Evolutionary conservation across 1,140 invertebrate species (phyloP), one percentile per base, ranked within the genome.

Genomic region (Atta texana): DNA sequence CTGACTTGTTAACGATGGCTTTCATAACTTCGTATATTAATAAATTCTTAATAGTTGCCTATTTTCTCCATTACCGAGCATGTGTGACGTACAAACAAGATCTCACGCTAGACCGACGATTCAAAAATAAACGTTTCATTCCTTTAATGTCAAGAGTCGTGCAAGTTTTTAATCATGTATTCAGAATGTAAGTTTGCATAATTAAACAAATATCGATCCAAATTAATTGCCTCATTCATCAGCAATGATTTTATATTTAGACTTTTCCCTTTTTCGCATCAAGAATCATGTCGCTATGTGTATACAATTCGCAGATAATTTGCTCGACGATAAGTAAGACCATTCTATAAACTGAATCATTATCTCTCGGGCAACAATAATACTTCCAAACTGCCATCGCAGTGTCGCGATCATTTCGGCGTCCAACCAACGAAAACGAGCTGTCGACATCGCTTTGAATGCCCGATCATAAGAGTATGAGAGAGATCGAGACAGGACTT

Each of bases 361-460:
- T 44, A 84, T 63, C 75, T 61, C 39, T 18, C 53, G 53, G n/a
- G 39, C 39, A 63, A 57, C 55, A 66, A 85, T 68, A 59, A 76
- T 69, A 76, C 76, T 39, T 18, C 31, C 16, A 44, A 51, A 78
- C 16, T 31, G 24, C 34, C 44, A 0, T 28, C 63, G 55, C 1
- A 16, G 1, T 21, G 21, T 28, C 49, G 8, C 28, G 55, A 24
- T 7, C 69, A 18, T 84, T 84, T 28, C 34, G 31, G 24, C 39
- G 69, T 88, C 88, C 87, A 89, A 90, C 86, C 87, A 72, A 8
- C 49, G 59, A 7, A 16, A 76, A 87, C 64, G 89, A 80, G n/a
- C 66, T 8, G 63, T 6, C 85, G 85, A 89, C 57, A 39, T 85
- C 18, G 75, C 57, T 63, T 74, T 71, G 86, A 88, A 90, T 90